Percentiles rank a stretch among this genome's conserved stretches.
Conservation (phyloP, 2,797 vertebrate genomes). For the Decapterus maruadsi region DNA sequence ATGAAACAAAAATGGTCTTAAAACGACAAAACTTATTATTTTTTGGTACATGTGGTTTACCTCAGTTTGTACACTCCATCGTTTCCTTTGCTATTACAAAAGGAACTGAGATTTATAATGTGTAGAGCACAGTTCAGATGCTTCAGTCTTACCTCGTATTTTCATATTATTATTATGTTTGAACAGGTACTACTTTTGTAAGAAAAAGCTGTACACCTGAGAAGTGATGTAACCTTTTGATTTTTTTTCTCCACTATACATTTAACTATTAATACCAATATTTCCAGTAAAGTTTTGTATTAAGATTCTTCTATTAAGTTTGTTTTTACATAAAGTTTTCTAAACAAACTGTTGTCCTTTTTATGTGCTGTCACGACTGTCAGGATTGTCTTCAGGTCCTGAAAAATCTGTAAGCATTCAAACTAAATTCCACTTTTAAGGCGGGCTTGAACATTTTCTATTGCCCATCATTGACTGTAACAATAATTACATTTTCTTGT, state of each 20-base stretch:
- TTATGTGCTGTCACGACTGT: not conserved
- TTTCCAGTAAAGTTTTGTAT: slow-evolving; percentile 72
- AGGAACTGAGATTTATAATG: slow-evolving; percentile 23
- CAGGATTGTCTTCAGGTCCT: not conserved
- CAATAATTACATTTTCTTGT: not conserved
- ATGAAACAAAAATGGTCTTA: not conserved
- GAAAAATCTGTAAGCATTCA: too few species aligned
- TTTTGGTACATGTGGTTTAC: slow-evolving; percentile 38
- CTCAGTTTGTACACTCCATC: slow-evolving; percentile 27
- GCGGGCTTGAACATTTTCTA: not conserved
- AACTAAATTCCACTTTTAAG: not conserved
- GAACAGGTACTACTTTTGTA: slow-evolving; percentile 61
- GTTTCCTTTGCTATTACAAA: slow-evolving; percentile 11
- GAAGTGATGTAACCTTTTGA: slow-evolving; percentile 65
- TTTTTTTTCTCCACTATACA: slow-evolving; percentile 51
- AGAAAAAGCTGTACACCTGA: slow-evolving; percentile 47
- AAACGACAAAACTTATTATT: slow-evolving; percentile 16
- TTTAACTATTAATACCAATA: slow-evolving; percentile 53
- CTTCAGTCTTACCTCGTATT: slow-evolving; percentile 70
- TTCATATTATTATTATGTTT: slow-evolving; percentile 50
- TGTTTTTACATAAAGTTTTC: slow-evolving; percentile 34
- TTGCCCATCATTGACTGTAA: not conserved
- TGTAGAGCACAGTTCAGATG: slow-evolving; percentile 34
- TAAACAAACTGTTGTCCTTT: not conserved
- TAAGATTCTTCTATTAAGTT: slow-evolving; percentile 53